Percentiles rank a stretch among this genome's conserved stretches.
These are phyloP conservation scores for Cheirogaleus medius DNA, from an alignment of 2,113 vertebrate genomes.

Conservation along the genomic window DNA sequence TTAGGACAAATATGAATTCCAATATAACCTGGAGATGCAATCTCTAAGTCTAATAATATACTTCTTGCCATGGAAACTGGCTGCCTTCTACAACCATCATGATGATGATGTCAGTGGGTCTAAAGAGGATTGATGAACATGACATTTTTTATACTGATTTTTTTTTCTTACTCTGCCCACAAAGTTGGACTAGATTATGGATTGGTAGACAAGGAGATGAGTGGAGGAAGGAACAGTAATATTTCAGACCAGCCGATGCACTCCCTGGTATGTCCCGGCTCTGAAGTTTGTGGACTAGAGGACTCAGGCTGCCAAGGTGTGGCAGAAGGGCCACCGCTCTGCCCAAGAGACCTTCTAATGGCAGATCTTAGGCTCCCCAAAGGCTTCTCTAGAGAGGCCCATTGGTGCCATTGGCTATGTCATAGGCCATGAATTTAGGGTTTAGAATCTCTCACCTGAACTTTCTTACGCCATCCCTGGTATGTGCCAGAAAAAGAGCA, in stretches of 20 bases:
- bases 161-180: background rate
- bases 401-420: background rate
- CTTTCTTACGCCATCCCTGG: constrained; percentile 54
- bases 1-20: background rate
- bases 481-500: constrained; percentile 49
- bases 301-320: background rate
- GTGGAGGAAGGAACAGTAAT: background rate
- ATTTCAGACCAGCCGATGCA: background rate
- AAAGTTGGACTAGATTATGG: background rate
- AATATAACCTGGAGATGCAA: background rate
- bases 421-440: constrained; percentile 29
- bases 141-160: background rate
- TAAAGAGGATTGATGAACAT: background rate
- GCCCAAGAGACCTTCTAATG: background rate
- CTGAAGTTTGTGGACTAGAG: background rate
- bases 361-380: background rate
- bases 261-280: background rate
- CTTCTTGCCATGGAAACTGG: background rate
- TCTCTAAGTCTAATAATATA: background rate
- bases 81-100: background rate
- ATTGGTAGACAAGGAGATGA: background rate
- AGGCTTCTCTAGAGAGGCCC: background rate
- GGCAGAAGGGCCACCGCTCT: background rate
- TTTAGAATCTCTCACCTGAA: constrained; percentile 63
- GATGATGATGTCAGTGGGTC: background rate